A percentile compares a stretch with the other conserved stretches of the same genome.
Evolutionary conservation across 2,113 vertebrate genomes (phyloP).

Genomic region (Aldabrachelys gigantea): DNA sequence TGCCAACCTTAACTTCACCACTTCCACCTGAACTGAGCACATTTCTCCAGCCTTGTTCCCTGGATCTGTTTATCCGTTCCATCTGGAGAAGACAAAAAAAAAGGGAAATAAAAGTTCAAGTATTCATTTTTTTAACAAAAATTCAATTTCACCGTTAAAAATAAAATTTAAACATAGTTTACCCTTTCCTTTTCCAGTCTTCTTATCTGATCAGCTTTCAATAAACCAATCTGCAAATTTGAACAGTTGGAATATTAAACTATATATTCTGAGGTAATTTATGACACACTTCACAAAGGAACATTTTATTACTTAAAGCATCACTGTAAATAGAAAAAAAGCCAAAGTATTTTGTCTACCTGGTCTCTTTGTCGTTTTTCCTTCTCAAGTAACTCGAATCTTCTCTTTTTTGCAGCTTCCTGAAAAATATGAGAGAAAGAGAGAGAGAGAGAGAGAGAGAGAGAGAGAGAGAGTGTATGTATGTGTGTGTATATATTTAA

Average conservation of each 20-base stretch:
- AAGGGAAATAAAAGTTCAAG: slow-evolving; percentile 70
- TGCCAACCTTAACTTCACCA: slow-evolving; percentile 84
- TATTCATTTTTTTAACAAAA: slow-evolving; percentile 42
- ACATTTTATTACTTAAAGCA: background rate
- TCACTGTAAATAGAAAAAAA: background rate
- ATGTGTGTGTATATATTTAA: too few relatives aligned
- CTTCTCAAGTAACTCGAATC: slow-evolving; percentile 86
- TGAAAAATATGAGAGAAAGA: slow-evolving; percentile 70
- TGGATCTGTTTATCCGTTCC: slow-evolving; percentile 93
- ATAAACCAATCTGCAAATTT: slow-evolving; percentile 84
- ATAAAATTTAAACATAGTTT: slow-evolving; percentile 43
- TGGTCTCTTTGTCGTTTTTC: slow-evolving; percentile 91
- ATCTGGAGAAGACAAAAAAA: slow-evolving; percentile 81
- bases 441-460: too few relatives aligned
- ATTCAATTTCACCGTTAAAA: slow-evolving; percentile 31
- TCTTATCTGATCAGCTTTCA: slow-evolving; percentile 91
- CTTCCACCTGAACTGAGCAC: slow-evolving; percentile 90
- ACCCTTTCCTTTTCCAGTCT: slow-evolving; percentile 93
- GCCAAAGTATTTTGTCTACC: slow-evolving; percentile 77
- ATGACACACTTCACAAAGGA: background rate
- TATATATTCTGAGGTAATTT: background rate
- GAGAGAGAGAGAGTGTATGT: too few relatives aligned
- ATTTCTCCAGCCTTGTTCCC: slow-evolving; percentile 96
- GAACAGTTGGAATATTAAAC: background rate
- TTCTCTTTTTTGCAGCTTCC: slow-evolving; percentile 88